These are phyloP conservation scores for Pangasius larnaudii DNA, from an alignment of 2,797 vertebrate species.

Conservation along the genomic window DNA sequence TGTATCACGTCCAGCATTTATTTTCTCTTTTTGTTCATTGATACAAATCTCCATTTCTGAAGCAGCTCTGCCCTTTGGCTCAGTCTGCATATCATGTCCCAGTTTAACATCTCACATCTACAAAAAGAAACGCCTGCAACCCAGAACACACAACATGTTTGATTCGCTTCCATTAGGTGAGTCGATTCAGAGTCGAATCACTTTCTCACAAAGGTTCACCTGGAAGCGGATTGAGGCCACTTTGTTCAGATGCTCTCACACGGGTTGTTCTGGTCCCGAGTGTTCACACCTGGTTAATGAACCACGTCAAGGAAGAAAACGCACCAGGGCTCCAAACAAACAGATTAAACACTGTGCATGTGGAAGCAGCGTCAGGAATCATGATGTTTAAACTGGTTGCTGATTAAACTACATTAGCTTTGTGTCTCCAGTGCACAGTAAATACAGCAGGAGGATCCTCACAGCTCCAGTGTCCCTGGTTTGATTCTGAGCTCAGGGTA, in stretches of 20 bases:
- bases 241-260: neutral
- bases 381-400: neutral
- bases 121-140: neutral
- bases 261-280: neutral
- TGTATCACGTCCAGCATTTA: neutral
- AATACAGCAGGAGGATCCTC: neutral
- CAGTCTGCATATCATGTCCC: neutral
- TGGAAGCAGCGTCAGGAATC: neutral
- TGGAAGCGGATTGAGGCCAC: neutral
- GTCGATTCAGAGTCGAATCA: neutral
- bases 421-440: neutral
- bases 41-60: neutral
- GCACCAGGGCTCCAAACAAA: neutral
- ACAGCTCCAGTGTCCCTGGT: neutral
- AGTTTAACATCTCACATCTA: neutral
- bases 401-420: neutral
- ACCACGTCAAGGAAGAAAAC: neutral
- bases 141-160: neutral
- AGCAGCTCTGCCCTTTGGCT: neutral
- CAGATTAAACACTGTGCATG: neutral
- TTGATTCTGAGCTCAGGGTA: neutral
- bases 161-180: neutral
- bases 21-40: neutral
- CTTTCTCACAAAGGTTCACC: neutral
- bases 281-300: neutral